phyloP scores from a whole-genome alignment of 2,888 invertebrate species.

The Andrena praecox region DNA sequence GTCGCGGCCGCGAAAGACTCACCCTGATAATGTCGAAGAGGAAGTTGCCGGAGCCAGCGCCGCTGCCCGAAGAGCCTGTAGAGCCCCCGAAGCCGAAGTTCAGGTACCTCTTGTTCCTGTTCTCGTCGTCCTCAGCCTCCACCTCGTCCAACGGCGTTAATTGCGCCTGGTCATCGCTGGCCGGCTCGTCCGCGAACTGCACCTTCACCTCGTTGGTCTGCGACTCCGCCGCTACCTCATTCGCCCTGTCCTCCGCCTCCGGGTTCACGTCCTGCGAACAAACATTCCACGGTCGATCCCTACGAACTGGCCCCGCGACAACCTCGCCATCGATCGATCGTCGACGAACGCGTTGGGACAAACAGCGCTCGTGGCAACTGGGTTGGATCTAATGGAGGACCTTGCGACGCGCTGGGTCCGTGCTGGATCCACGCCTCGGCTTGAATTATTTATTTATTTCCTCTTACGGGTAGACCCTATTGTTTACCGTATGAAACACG shows the following conservation, averaged over 20 bases:
- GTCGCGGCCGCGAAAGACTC: slow-evolving; percentile 78
- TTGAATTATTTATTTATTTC: too few species aligned
- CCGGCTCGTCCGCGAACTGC: slow-evolving; percentile 86
- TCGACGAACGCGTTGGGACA: not conserved
- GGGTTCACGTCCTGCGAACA: slow-evolving; percentile 80
- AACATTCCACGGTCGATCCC: slow-evolving; percentile 28
- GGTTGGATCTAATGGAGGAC: not conserved
- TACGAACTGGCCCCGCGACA: not conserved
- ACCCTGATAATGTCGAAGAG: slow-evolving; percentile 95
- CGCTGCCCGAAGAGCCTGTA: slow-evolving; percentile 84
- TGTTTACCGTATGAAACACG: too few species aligned
- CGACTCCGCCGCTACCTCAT: slow-evolving; percentile 86
- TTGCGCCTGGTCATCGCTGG: slow-evolving; percentile 89
- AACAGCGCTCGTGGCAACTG: not conserved
- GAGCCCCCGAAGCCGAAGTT: slow-evolving; percentile 87
- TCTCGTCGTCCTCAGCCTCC: slow-evolving; percentile 91
- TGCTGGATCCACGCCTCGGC: not conserved
- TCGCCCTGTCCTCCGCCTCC: slow-evolving; percentile 83
- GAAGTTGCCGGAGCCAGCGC: slow-evolving; percentile 94
- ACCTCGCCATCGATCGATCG: slow-evolving; percentile 27
- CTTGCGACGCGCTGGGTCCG: not conserved
- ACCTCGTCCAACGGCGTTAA: slow-evolving; percentile 90
- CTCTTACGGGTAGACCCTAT: too few species aligned
- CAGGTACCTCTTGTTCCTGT: slow-evolving; percentile 93
- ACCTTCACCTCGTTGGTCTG: slow-evolving; percentile 88